phyloP scores from a whole-genome alignment of 2,113 vertebrate species.

The Dromaius novaehollandiae region DNA sequence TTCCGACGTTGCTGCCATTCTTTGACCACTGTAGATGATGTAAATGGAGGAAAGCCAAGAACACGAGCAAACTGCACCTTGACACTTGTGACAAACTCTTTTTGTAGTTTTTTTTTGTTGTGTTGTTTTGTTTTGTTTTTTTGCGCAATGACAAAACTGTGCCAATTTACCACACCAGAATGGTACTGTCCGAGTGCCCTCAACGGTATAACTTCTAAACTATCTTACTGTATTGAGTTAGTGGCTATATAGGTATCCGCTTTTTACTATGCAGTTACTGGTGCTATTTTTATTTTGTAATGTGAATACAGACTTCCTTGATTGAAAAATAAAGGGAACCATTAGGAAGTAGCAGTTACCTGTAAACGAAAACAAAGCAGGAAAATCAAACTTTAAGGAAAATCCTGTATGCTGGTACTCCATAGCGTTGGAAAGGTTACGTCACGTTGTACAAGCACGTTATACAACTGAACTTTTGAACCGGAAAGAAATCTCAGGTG shows the following conservation, averaged over 20 bases:
- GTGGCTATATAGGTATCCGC: constrained; percentile 81
- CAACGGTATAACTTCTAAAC: constrained; percentile 70
- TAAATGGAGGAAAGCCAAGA: constrained; percentile 23
- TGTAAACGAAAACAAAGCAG: background rate
- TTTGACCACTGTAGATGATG: constrained; percentile 57
- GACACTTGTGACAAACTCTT: constrained; percentile 59
- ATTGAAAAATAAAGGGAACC: constrained; percentile 71
- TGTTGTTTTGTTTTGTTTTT: background rate
- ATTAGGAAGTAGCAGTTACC: constrained; percentile 76
- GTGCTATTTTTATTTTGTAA: constrained; percentile 93
- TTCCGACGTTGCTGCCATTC: constrained; percentile 30
- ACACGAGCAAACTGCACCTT: constrained; percentile 62
- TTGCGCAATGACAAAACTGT: constrained; percentile 65
- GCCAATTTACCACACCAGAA: constrained; percentile 68
- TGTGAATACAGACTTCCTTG: constrained; percentile 93
- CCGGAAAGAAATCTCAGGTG: constrained; percentile 86
- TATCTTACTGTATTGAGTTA: constrained; percentile 84
- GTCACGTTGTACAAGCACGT: background rate
- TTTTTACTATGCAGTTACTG: constrained; percentile 87
- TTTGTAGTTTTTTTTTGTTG: background rate
- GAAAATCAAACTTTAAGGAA: background rate
- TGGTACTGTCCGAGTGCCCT: constrained; percentile 67
- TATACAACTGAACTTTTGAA: constrained; percentile 69
- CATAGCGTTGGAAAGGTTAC: constrained; percentile 58
- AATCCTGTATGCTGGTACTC: constrained; percentile 80